Percentiles rank a stretch among this genome's conserved stretches.
Evolutionary conservation across 2,888 invertebrate genomes (phyloP).

Genomic region (Acheta domesticus): DNA sequence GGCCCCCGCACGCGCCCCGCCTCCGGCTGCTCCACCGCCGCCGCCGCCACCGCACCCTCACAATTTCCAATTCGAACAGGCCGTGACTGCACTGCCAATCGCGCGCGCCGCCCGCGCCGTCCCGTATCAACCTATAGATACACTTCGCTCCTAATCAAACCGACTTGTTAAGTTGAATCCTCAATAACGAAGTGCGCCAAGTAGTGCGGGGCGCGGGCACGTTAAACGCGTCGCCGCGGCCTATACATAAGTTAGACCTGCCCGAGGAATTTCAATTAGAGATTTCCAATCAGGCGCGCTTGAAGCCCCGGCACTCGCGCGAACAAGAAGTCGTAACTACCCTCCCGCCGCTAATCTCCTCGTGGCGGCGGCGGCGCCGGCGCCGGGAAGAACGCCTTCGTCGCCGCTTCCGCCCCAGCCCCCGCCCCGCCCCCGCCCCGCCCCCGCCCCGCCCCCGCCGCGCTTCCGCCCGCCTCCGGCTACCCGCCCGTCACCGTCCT

Average conservation of each 20-base stretch:
- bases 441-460: too few species aligned
- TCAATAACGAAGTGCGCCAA: conserved; percentile 25
- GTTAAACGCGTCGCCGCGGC: conserved; percentile 1
- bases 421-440: neutral
- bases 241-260: neutral
- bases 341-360: neutral
- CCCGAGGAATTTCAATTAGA: conserved; percentile 18
- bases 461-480: too few species aligned
- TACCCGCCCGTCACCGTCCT: too few species aligned
- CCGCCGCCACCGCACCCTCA: conserved; percentile 18
- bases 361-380: neutral
- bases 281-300: conserved; percentile 9
- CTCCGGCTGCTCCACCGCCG: conserved; percentile 21
- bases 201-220: conserved; percentile 5
- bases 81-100: conserved; percentile 28
- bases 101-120: neutral
- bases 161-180: conserved; percentile 27
- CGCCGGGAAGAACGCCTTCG: neutral
- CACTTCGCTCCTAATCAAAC: conserved; percentile 25
- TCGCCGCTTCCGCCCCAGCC: neutral
- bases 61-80: conserved; percentile 19
- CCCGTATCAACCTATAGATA: neutral
- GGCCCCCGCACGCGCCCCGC: neutral
- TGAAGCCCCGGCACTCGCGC: neutral
- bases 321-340: conserved; percentile 18